Conservation (phyloP, 2,113 vertebrate genomes). For the Orycteropus afer region DNA sequence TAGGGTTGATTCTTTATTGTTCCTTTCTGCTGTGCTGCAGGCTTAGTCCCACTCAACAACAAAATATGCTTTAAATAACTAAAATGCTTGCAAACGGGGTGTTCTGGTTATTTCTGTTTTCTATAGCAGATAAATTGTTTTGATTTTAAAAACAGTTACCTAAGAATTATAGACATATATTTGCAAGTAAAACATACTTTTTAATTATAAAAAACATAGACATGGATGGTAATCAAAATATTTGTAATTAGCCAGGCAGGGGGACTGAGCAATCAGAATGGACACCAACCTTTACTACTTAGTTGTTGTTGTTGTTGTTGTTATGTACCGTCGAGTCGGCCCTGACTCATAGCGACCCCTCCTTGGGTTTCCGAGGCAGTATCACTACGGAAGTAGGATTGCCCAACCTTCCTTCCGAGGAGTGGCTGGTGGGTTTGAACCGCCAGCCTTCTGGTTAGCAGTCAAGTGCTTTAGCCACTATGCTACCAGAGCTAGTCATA, state of each 20-base stretch:
- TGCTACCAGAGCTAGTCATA: too few species aligned
- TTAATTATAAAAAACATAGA: not conserved
- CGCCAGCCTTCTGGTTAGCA: too few species aligned
- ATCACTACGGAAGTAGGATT: too few species aligned
- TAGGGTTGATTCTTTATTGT: not conserved
- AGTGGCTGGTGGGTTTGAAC: too few species aligned
- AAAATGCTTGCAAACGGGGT: not conserved
- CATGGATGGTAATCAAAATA: not conserved
- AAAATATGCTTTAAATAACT: not conserved
- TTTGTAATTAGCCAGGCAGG: not conserved
- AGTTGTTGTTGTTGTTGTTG: too few species aligned
- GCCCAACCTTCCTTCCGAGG: too few species aligned
- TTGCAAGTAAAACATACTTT: not conserved
- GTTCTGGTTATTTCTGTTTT: conserved; percentile 5
- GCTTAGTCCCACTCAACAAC: not conserved
- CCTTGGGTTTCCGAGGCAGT: too few species aligned
- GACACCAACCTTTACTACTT: not conserved
- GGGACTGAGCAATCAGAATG: not conserved
- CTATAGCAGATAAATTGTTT: not conserved
- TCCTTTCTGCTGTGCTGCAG: not conserved
- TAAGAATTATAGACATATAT: not conserved
- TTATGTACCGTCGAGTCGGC: too few species aligned
- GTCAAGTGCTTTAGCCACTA: too few species aligned
- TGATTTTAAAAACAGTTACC: not conserved
- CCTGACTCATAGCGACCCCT: too few species aligned